Percentiles rank a stretch among this genome's conserved stretches.
Conservation (phyloP, 2,113 vertebrate genomes). For the Esox niger region DNA sequence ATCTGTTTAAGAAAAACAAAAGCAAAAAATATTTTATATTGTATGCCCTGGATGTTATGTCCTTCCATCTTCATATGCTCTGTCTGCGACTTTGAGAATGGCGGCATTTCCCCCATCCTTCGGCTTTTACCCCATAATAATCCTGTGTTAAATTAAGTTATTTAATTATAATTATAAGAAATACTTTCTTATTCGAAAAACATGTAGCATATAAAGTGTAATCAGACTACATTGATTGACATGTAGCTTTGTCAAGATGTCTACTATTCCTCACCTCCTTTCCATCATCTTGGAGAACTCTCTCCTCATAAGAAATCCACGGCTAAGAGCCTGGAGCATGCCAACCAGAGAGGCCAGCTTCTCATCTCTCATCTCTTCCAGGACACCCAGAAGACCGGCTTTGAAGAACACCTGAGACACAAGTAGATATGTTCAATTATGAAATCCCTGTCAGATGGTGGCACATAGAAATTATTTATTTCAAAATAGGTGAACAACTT, state of each 20-base stretch:
- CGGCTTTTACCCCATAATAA: too few relatives aligned
- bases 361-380: conserved; percentile 7
- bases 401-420: conserved; percentile 7
- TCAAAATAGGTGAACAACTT: too few relatives aligned
- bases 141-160: too few relatives aligned
- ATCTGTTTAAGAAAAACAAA: neutral
- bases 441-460: neutral
- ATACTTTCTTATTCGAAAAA: too few relatives aligned
- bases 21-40: neutral
- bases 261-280: neutral
- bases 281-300: neutral
- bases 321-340: neutral
- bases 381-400: conserved; percentile 3
- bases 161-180: too few relatives aligned
- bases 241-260: neutral
- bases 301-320: neutral
- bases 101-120: too few relatives aligned
- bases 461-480: neutral
- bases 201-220: neutral
- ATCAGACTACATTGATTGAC: neutral
- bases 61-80: too few relatives aligned
- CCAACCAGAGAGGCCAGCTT: neutral
- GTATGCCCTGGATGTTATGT: too few relatives aligned
- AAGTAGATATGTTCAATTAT: neutral
- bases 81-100: too few relatives aligned